phyloP scores from a whole-genome alignment of 1,140 invertebrate genomes.

The Drosophila fuyamai region DNA sequence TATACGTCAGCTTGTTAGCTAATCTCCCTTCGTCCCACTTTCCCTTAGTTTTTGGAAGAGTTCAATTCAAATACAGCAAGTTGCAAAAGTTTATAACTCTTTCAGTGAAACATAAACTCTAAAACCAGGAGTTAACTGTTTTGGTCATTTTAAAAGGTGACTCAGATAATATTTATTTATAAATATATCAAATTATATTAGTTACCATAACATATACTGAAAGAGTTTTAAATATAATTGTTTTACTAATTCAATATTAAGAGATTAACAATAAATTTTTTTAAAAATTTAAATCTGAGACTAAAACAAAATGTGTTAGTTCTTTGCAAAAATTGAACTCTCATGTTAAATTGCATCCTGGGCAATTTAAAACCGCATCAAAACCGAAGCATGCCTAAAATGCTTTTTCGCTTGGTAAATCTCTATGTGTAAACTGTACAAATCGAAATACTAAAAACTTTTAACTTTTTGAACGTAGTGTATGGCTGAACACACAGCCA shows the following conservation, averaged over 20 bases:
- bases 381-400: not conserved
- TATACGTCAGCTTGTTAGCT: conserved; percentile 16
- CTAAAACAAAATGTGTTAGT: no score
- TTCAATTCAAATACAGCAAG: conserved; percentile 5
- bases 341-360: not conserved
- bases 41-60: not conserved
- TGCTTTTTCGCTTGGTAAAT: conserved; percentile 1
- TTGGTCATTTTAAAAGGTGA: not conserved
- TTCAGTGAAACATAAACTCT: no score
- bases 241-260: no score
- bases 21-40: not conserved
- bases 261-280: no score
- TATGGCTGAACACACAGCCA: conserved; percentile 4
- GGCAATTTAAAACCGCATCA: no score
- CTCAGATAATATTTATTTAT: no score
- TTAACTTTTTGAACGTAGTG: conserved; percentile 1
- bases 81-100: conserved; percentile 1
- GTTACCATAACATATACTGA: no score
- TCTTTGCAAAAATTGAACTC: no score
- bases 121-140: no score
- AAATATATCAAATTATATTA: no score
- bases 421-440: conserved; percentile 8
- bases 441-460: conserved; percentile 5
- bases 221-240: no score
- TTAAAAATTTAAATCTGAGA: no score